A percentile compares a stretch with the other conserved stretches of the same genome.
phyloP scores from a whole-genome alignment of 2,888 invertebrate species.

The Cephus pygmeus region DNA sequence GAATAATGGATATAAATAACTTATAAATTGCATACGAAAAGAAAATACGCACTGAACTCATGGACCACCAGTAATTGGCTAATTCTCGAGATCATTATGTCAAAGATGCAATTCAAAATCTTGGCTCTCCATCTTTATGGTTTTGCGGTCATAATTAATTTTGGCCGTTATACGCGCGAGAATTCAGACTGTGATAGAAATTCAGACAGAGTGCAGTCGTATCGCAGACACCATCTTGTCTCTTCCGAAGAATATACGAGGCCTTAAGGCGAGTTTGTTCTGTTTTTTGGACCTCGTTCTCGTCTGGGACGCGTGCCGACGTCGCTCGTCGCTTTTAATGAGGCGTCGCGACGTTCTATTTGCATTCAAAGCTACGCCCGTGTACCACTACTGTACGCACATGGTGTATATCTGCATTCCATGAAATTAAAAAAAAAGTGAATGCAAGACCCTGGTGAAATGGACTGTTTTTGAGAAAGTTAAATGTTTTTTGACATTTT shows the following conservation, averaged over 20 bases:
- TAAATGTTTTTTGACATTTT: neutral
- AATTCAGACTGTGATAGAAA: neutral
- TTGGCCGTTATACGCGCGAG: neutral
- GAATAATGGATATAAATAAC: neutral
- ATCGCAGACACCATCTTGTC: conserved; percentile 13
- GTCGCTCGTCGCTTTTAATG: conserved; percentile 48
- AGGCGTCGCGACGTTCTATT: conserved; percentile 42
- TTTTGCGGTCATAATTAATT: neutral
- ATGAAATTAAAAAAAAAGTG: conserved; percentile 37
- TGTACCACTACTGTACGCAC: conserved; percentile 18
- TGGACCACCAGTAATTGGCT: neutral
- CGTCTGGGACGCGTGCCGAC: conserved; percentile 29
- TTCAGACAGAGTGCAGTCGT: neutral
- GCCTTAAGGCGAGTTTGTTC: conserved; percentile 38
- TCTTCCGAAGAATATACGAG: conserved; percentile 38
- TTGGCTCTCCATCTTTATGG: neutral
- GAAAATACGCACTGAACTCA: neutral
- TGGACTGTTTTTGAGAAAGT: neutral
- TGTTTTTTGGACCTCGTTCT: conserved; percentile 28
- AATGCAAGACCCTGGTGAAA: neutral
- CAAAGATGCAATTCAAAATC: neutral
- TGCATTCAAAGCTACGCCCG: conserved; percentile 35
- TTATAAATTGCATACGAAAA: neutral
- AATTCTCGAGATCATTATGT: neutral
- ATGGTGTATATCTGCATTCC: conserved; percentile 26